Evolutionary conservation across 2,113 vertebrate species (phyloP).

Genomic region (Engystomops pustulosus): DNA sequence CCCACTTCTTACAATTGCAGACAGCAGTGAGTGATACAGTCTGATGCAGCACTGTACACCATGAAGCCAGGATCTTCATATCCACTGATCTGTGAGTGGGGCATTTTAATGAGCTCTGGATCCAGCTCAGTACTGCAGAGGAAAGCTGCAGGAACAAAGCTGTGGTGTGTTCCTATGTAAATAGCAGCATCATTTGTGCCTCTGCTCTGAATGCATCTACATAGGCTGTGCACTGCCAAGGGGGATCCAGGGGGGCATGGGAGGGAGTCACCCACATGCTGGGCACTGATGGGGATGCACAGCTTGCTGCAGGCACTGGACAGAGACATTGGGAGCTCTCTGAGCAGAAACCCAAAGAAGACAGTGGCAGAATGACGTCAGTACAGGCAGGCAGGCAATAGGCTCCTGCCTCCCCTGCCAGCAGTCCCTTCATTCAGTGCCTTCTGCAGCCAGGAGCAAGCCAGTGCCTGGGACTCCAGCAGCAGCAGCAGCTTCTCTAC

Average conservation of each 20-base stretch:
- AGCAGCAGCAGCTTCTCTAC: conserved; percentile 44
- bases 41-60: too few relatives aligned
- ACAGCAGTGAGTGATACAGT: background rate
- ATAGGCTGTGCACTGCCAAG: background rate
- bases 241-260: background rate
- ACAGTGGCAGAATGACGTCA: conserved; percentile 74
- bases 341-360: conserved; percentile 61
- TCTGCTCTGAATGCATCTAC: background rate
- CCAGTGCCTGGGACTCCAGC: conserved; percentile 26
- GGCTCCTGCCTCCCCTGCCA: conserved; percentile 63
- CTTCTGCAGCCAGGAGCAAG: conserved; percentile 67
- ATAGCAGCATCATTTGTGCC: background rate
- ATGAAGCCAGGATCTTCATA: background rate
- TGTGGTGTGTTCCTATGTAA: background rate
- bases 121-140: conserved; percentile 22
- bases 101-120: conserved; percentile 17
- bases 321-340: background rate
- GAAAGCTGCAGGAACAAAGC: conserved; percentile 2
- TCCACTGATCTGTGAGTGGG: background rate
- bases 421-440: conserved; percentile 67
- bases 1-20: too few relatives aligned
- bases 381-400: conserved; percentile 70
- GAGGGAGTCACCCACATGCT: conserved; percentile 19
- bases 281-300: conserved; percentile 9
- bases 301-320: background rate